Conservation (phyloP, 2,113 vertebrate genomes). For the Fulmarus glacialis region DNA sequence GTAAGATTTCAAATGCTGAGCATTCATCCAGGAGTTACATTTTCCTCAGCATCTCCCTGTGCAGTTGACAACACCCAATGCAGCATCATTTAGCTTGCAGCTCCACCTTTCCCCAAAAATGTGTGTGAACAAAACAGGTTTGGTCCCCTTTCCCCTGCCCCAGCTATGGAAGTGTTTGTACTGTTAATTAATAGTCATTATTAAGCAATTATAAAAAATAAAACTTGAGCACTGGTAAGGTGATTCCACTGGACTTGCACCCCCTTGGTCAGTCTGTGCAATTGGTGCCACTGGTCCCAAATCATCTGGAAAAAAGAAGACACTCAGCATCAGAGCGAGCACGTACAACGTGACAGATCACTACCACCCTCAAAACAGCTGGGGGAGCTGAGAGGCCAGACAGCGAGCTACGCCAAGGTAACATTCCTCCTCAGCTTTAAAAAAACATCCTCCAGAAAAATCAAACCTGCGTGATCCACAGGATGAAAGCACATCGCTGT, state of each 20-base stretch:
- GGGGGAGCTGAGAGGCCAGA: background rate
- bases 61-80: background rate
- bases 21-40: background rate
- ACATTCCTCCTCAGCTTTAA: background rate
- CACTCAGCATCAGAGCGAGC: background rate
- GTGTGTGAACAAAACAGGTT: background rate
- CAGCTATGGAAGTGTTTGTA: background rate
- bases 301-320: constrained; percentile 30
- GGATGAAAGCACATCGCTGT: background rate
- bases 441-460: background rate
- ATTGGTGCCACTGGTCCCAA: background rate
- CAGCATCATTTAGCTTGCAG: background rate
- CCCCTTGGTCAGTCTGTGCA: background rate
- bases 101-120: background rate
- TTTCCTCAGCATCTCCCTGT: background rate
- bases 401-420: accelerated
- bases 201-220: background rate
- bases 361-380: background rate
- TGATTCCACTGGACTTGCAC: background rate
- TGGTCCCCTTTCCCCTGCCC: constrained; percentile 41
- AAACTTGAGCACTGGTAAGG: background rate
- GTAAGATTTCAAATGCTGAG: background rate
- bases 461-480: accelerated
- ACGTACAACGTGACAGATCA: accelerated
- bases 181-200: constrained; percentile 11